Conservation (phyloP, 2,888 invertebrate species). For the Oscheius myriophilus region DNA sequence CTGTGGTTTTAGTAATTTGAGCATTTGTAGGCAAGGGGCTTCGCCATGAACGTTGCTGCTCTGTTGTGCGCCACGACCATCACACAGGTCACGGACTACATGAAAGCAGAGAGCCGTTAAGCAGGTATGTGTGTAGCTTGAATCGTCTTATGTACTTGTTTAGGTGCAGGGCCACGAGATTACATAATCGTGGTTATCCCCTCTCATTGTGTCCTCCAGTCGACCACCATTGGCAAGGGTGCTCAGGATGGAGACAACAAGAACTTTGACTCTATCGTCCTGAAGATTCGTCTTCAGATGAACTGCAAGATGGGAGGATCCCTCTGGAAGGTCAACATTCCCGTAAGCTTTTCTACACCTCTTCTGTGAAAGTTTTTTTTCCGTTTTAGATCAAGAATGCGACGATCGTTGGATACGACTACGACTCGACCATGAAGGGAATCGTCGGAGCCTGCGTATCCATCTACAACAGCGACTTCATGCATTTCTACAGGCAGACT, state of each 20-base stretch:
- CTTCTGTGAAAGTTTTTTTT: background rate
- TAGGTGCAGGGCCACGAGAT: slow-evolving; percentile 36
- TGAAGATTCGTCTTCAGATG: slow-evolving; percentile 90
- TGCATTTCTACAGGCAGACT: slow-evolving; percentile 81
- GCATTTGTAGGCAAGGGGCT: slow-evolving; percentile 5
- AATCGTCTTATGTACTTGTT: background rate
- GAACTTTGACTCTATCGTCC: slow-evolving; percentile 83
- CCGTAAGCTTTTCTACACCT: slow-evolving; percentile 71
- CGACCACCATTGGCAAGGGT: slow-evolving; percentile 74
- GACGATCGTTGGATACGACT: slow-evolving; percentile 88
- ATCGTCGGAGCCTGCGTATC: slow-evolving; percentile 86
- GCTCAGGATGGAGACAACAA: slow-evolving; percentile 72
- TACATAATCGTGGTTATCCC: slow-evolving; percentile 74
- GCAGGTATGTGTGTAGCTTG: background rate
- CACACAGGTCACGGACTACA: slow-evolving; percentile 13
- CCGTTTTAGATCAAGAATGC: slow-evolving; percentile 51
- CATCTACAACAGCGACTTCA: slow-evolving; percentile 79
- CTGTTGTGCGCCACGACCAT: slow-evolving; percentile 19
- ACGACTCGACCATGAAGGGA: slow-evolving; percentile 79
- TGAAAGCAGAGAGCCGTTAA: background rate
- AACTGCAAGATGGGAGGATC: slow-evolving; percentile 92
- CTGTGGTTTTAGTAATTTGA: background rate
- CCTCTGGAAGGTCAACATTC: slow-evolving; percentile 84
- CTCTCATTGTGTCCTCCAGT: slow-evolving; percentile 73
- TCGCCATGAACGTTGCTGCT: slow-evolving; percentile 30